Evolutionary conservation across 2,113 vertebrate genomes (phyloP).

Genomic region (Anoura caudifer): DNA sequence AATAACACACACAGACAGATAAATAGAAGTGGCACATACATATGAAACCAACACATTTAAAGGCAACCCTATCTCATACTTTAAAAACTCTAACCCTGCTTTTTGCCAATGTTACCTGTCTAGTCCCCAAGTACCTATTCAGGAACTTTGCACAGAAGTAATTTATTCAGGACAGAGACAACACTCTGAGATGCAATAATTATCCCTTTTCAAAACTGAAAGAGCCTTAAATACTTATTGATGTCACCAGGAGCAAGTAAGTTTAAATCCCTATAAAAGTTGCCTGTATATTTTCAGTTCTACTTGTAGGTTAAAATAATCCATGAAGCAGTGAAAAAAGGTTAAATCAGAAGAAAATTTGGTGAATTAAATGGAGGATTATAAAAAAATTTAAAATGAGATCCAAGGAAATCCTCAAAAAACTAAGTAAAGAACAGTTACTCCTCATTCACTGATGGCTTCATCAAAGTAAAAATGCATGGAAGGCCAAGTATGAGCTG

Average conservation of each 20-base stretch:
- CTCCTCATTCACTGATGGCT: neutral
- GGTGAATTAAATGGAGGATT: neutral
- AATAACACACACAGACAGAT: neutral
- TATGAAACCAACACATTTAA: neutral
- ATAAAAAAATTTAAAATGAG: neutral
- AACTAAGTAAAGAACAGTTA: neutral
- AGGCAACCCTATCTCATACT: neutral
- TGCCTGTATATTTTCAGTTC: neutral
- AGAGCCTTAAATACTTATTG: neutral
- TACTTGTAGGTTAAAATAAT: neutral
- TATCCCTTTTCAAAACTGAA: neutral
- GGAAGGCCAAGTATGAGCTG: neutral
- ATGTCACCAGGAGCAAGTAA: neutral
- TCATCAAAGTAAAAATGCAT: neutral
- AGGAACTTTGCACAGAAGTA: neutral
- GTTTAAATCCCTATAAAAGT: neutral
- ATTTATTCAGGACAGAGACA: neutral
- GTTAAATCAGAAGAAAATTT: neutral
- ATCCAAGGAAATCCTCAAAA: neutral
- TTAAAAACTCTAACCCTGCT: neutral
- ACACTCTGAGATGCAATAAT: neutral
- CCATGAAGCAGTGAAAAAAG: neutral
- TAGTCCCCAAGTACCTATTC: neutral
- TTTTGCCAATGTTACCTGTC: neutral
- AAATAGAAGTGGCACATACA: neutral